Percentiles rank a stretch among this genome's conserved stretches.
These are phyloP conservation scores for Bradypodion pumilum DNA, from an alignment of 2,797 vertebrate species.

Conservation along the genomic window DNA sequence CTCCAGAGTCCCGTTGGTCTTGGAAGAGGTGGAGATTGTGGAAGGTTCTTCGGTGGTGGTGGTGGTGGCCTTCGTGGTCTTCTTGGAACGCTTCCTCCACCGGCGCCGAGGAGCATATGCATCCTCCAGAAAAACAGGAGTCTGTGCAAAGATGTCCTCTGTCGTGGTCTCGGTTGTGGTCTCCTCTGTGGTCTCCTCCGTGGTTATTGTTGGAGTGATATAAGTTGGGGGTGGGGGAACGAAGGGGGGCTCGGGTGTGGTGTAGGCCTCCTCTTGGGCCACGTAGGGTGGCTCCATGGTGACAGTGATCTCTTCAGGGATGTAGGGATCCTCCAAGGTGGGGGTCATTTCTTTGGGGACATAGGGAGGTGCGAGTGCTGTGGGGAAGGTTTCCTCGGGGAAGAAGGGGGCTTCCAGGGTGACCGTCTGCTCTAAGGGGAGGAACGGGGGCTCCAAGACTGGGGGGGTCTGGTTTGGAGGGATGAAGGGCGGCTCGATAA, in stretches of 20 bases:
- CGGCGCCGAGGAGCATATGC: too few relatives aligned
- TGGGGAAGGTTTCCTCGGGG: neutral
- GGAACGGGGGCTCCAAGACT: neutral
- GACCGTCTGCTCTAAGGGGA: neutral
- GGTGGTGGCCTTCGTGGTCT: neutral
- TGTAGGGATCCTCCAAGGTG: neutral
- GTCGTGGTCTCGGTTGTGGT: neutral
- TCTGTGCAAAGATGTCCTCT: too few relatives aligned
- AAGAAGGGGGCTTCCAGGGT: slow-evolving; percentile 11
- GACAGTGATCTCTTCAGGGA: neutral
- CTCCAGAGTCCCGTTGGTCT: neutral
- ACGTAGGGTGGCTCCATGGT: neutral
- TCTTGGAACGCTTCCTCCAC: too few relatives aligned
- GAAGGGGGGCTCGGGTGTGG: neutral
- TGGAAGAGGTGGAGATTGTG: neutral
- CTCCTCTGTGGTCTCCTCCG: neutral
- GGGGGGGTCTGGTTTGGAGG: neutral
- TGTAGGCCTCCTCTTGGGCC: neutral
- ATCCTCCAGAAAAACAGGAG: too few relatives aligned
- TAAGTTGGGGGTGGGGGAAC: neutral
- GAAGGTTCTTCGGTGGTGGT: neutral
- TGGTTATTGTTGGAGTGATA: too few relatives aligned
- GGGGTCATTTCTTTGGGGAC: neutral
- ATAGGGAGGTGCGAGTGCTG: neutral
- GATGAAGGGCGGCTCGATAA: neutral